phyloP scores from a whole-genome alignment of 2,113 vertebrate genomes.

The Mixornis gularis region DNA sequence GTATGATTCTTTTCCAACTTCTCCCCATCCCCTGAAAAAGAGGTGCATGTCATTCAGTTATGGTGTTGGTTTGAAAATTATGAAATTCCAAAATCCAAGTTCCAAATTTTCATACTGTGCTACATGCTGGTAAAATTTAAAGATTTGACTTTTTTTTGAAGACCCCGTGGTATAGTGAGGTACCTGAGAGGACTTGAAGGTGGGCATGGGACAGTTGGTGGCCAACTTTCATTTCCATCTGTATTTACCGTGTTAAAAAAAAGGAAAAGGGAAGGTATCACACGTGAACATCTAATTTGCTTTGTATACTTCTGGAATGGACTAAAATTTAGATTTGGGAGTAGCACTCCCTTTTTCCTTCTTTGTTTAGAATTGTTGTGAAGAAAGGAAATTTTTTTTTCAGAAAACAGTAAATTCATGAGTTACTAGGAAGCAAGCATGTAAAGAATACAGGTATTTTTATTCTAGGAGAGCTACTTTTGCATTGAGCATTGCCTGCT shows the following conservation, averaged over 20 bases:
- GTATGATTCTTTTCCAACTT: neutral
- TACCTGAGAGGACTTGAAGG: neutral
- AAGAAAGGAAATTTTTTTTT: neutral
- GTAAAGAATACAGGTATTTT: neutral
- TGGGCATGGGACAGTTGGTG: neutral
- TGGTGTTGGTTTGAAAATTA: neutral
- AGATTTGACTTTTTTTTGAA: neutral
- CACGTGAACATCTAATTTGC: neutral
- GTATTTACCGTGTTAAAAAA: neutral
- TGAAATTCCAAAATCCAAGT: rapidly evolving
- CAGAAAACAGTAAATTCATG: neutral
- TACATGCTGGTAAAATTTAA: neutral
- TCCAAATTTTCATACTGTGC: neutral
- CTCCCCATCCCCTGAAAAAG: rapidly evolving
- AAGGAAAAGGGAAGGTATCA: too few species aligned
- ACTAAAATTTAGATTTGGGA: neutral
- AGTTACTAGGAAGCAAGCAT: neutral
- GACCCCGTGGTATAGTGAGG: neutral
- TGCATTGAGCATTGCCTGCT: neutral
- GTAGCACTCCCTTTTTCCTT: neutral
- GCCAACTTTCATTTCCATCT: neutral
- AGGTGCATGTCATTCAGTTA: neutral
- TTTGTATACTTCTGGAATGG: neutral
- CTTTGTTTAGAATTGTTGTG: neutral
- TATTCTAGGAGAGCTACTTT: neutral